Evolutionary conservation across 2,888 invertebrate species (phyloP).

Genomic region (Augochlorella aurata): DNA sequence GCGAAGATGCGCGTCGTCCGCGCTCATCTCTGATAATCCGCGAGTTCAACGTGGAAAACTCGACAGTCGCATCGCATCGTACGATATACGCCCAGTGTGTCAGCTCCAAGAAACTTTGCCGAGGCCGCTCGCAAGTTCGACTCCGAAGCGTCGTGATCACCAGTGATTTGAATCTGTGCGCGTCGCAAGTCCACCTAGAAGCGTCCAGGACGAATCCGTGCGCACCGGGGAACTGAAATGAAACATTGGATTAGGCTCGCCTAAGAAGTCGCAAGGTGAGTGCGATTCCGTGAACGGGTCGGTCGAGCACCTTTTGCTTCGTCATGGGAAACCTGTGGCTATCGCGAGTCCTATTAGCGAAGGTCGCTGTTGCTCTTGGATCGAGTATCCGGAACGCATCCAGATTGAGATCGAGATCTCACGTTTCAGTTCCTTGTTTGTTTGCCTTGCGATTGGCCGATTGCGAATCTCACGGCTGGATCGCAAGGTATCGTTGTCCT

Average conservation of each 20-base stretch:
- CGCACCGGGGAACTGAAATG: constrained; percentile 59
- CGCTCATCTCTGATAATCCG: constrained; percentile 15
- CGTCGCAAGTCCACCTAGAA: constrained; percentile 23
- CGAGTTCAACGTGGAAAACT: constrained; percentile 10
- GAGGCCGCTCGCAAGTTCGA: not conserved
- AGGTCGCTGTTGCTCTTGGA: constrained; percentile 12
- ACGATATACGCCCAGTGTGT: not conserved
- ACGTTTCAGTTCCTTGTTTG: not conserved
- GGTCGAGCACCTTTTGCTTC: constrained; percentile 19
- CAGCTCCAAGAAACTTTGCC: not conserved
- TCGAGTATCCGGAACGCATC: not conserved
- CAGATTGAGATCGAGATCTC: not conserved
- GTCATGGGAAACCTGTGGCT: constrained; percentile 23
- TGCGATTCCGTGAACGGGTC: constrained; percentile 17
- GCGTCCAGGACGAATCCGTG: constrained; percentile 40
- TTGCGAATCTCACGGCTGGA: not conserved
- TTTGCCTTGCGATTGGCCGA: not conserved
- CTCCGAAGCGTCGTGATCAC: not conserved
- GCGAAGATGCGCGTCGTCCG: constrained; percentile 61
- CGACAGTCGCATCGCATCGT: not conserved
- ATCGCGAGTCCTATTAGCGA: not conserved
- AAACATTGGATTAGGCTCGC: constrained; percentile 62
- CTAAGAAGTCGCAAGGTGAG: constrained; percentile 67
- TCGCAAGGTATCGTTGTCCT: not conserved
- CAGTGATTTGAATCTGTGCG: constrained; percentile 38